These are phyloP conservation scores for Hiodon tergisus DNA, from an alignment of 2,113 vertebrate genomes.

Conservation along the genomic window DNA sequence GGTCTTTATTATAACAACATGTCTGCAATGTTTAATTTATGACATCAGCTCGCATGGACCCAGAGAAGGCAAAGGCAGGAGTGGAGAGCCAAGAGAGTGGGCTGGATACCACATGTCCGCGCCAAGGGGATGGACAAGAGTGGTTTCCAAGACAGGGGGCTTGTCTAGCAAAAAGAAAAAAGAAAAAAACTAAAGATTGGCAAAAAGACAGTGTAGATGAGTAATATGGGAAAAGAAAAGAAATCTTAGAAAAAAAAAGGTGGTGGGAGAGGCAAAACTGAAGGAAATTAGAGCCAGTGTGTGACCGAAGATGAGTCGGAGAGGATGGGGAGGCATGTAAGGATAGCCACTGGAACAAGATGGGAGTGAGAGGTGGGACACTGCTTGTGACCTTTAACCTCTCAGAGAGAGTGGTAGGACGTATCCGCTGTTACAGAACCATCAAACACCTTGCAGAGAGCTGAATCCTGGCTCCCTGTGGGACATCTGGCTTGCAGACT, in stretches of 20 bases:
- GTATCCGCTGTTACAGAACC: constrained; percentile 10
- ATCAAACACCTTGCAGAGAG: constrained; percentile 6
- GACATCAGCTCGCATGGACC: constrained; percentile 40
- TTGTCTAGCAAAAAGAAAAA: not conserved
- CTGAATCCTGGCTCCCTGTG: constrained; percentile 2
- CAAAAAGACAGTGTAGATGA: not conserved
- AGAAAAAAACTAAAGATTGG: not conserved
- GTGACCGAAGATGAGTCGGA: too few species aligned
- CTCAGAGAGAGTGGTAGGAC: not conserved
- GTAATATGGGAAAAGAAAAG: not conserved
- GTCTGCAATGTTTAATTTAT: constrained; percentile 53
- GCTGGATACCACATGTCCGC: constrained; percentile 38
- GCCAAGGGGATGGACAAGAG: not conserved
- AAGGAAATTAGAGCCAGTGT: too few species aligned
- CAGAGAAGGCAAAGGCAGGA: constrained; percentile 23
- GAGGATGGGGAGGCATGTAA: too few species aligned
- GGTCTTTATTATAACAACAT: constrained; percentile 47
- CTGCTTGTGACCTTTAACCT: not conserved
- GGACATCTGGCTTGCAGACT: constrained; percentile 24
- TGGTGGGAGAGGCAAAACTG: not conserved
- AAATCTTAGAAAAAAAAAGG: not conserved
- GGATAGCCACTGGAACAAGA: not conserved
- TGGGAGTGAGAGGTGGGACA: not conserved
- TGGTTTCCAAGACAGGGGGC: not conserved
- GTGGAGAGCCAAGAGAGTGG: constrained; percentile 39